Percentiles rank a stretch among this genome's conserved stretches.
phyloP scores from a whole-genome alignment of 2,888 invertebrate genomes.

The Chaetogeoica ovagalla region DNA sequence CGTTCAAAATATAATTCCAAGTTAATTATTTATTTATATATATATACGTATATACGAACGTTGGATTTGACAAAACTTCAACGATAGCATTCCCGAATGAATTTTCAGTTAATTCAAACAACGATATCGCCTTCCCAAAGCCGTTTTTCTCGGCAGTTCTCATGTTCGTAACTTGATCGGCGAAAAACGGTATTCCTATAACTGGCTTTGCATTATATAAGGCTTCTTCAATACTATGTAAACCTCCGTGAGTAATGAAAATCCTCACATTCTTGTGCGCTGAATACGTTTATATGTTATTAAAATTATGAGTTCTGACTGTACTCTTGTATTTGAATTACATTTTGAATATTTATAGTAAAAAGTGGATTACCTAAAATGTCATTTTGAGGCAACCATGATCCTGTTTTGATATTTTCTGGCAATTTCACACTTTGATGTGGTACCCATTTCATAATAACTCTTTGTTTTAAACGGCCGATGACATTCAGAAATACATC shows the following conservation, averaged over 20 bases:
- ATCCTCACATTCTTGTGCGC: slow-evolving; percentile 39
- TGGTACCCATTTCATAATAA: slow-evolving; percentile 45
- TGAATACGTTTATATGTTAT: neutral
- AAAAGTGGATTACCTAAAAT: slow-evolving; percentile 30
- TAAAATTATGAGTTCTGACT: no score
- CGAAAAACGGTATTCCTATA: slow-evolving; percentile 45
- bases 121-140: slow-evolving; percentile 7
- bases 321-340: no score
- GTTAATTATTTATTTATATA: neutral
- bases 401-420: slow-evolving; percentile 10
- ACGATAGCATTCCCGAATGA: neutral
- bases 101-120: slow-evolving; percentile 23
- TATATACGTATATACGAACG: neutral
- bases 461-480: slow-evolving; percentile 41
- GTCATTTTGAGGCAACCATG: slow-evolving; percentile 45
- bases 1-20: neutral
- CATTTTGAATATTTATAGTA: no score
- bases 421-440: neutral
- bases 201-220: slow-evolving; percentile 21
- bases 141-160: slow-evolving; percentile 5
- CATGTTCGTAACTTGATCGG: slow-evolving; percentile 40
- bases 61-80: slow-evolving; percentile 14
- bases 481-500: slow-evolving; percentile 23
- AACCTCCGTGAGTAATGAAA: slow-evolving; percentile 48
- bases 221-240: slow-evolving; percentile 42